phyloP scores from a whole-genome alignment of 1,140 invertebrate genomes.

The Propsilocerus akamusi region DNA sequence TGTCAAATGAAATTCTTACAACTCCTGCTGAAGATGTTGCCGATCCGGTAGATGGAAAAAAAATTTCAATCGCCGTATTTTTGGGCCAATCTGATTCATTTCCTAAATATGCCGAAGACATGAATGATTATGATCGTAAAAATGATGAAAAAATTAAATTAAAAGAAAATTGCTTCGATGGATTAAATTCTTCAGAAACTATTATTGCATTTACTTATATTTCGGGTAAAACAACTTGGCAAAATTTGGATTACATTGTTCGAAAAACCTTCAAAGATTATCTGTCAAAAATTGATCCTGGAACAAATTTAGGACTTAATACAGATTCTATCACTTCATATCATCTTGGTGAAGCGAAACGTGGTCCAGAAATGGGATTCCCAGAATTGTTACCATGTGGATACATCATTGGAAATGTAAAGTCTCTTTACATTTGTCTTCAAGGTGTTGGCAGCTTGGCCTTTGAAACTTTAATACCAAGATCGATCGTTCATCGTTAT shows the following conservation, averaged over 20 bases:
- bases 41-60: conserved; percentile 66
- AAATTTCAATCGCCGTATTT: conserved; percentile 66
- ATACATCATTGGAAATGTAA: conserved; percentile 76
- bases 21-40: conserved; percentile 39
- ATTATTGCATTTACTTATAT: conserved; percentile 77
- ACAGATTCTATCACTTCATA: conserved; percentile 80
- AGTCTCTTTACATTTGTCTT: conserved; percentile 61
- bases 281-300: conserved; percentile 77
- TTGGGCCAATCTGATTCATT: conserved; percentile 64
- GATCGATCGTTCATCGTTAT: conserved; percentile 87
- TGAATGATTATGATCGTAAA: conserved; percentile 32
- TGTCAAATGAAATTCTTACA: conserved; percentile 11
- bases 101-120: conserved; percentile 45
- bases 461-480: conserved; percentile 91
- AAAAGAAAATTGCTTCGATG: conserved; percentile 20
- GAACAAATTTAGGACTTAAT: conserved; percentile 76
- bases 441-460: conserved; percentile 82
- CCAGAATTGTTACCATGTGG: conserved; percentile 85
- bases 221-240: conserved; percentile 87
- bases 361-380: conserved; percentile 43
- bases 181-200: conserved; percentile 27
- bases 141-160: conserved; percentile 27
- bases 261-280: conserved; percentile 90
- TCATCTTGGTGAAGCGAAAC: conserved; percentile 75
- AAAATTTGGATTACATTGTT: conserved; percentile 78